Evolutionary conservation across 2,113 vertebrate species (phyloP).

Genomic region (Varanus salvator): DNA sequence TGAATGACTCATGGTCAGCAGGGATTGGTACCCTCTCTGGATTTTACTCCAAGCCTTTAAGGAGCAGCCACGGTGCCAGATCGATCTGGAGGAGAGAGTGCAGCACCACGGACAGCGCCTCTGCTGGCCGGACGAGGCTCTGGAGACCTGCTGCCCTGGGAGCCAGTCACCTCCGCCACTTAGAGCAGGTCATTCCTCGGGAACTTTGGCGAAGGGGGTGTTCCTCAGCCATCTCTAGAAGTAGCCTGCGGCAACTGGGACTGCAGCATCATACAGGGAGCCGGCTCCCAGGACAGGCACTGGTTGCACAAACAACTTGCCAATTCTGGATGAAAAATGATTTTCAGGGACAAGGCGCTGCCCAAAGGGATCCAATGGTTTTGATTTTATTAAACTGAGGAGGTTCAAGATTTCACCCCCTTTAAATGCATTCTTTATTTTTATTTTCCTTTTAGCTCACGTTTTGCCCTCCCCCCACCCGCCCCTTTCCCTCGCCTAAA

Average conservation of each 20-base stretch:
- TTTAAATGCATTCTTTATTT: background rate
- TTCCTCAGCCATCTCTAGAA: background rate
- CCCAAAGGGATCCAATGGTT: background rate
- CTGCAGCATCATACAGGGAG: background rate
- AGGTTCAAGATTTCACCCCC: constrained; percentile 48
- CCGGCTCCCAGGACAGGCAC: background rate
- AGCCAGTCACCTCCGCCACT: too few relatives aligned
- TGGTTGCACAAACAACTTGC: constrained; percentile 4
- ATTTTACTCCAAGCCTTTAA: too few relatives aligned
- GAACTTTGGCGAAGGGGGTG: background rate
- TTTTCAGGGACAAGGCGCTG: background rate
- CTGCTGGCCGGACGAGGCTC: too few relatives aligned
- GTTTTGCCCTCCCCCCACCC: background rate
- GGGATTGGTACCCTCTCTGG: too few relatives aligned
- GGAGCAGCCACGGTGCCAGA: too few relatives aligned
- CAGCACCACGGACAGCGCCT: too few relatives aligned
- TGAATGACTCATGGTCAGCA: too few relatives aligned
- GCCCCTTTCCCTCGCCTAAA: background rate
- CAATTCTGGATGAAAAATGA: background rate
- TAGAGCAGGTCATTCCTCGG: background rate
- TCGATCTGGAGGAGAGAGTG: too few relatives aligned
- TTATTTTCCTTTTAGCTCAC: background rate
- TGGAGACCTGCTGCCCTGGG: too few relatives aligned
- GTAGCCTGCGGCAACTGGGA: too few relatives aligned
- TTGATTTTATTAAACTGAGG: accelerated